phyloP scores from a whole-genome alignment of 2,113 vertebrate species.

The Brachionichthys hirsutus region DNA sequence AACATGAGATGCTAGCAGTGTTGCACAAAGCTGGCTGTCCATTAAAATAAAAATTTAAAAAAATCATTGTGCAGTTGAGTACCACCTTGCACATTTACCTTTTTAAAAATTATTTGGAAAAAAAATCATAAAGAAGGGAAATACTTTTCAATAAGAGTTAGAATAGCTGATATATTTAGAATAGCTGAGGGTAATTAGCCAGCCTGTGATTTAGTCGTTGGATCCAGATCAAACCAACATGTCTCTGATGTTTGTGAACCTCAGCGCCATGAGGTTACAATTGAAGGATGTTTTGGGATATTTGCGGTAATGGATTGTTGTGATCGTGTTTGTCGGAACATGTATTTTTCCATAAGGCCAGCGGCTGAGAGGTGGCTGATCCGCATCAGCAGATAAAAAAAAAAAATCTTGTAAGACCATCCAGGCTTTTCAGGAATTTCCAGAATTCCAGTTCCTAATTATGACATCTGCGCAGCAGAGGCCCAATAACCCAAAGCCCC shows the following conservation, averaged over 20 bases:
- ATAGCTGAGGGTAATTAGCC: conserved; percentile 71
- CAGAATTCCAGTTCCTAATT: conserved; percentile 76
- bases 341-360: conserved; percentile 72
- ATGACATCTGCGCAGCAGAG: conserved; percentile 64
- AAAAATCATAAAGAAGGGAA: conserved; percentile 32
- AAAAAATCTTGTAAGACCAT: conserved; percentile 65
- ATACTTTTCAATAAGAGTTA: conserved; percentile 34
- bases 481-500: conserved; percentile 25
- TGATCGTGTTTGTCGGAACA: conserved; percentile 73
- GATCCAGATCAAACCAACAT: conserved; percentile 67
- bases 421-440: conserved; percentile 70
- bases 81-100: conserved; percentile 34
- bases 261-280: conserved; percentile 70
- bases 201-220: conserved; percentile 65
- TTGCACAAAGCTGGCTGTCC: conserved; percentile 39
- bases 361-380: conserved; percentile 59
- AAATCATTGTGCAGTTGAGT: conserved; percentile 41
- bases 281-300: conserved; percentile 71
- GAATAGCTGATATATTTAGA: conserved; percentile 67
- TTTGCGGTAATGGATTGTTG: conserved; percentile 77
- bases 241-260: conserved; percentile 69
- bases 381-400: conserved; percentile 67
- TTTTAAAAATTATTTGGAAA: conserved; percentile 32
- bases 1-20: conserved; percentile 30
- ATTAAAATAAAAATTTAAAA: conserved; percentile 34